These are phyloP conservation scores for Cydia pomonella DNA, from an alignment of 1,140 invertebrate species.

Conservation along the genomic window DNA sequence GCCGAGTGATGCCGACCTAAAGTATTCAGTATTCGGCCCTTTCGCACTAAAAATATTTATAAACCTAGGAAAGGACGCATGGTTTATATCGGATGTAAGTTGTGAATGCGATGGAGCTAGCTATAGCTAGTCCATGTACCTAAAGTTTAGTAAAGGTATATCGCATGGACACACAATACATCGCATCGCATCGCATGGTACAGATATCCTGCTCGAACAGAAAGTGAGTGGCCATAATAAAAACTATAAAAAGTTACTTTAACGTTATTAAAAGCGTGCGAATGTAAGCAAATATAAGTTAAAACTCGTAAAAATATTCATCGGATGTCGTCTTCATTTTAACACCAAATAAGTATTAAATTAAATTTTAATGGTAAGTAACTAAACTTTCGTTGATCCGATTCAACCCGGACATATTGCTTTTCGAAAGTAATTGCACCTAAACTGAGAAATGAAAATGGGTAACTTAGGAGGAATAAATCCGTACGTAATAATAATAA, in stretches of 20 bases:
- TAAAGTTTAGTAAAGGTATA: too few species aligned
- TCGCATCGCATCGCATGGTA: too few species aligned
- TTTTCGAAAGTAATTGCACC: background rate
- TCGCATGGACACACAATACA: too few species aligned
- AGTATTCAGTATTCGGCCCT: background rate
- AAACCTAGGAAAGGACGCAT: too few species aligned
- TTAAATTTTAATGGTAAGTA: background rate
- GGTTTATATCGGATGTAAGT: too few species aligned
- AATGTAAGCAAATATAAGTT: slow-evolving; percentile 10
- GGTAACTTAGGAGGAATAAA: too few species aligned
- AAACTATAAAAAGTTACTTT: slow-evolving; percentile 15
- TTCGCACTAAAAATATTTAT: background rate
- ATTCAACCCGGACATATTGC: background rate
- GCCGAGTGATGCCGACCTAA: background rate
- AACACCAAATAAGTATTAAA: background rate
- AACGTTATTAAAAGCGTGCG: slow-evolving; percentile 17
- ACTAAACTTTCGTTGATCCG: slow-evolving; percentile 1
- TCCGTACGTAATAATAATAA: too few species aligned
- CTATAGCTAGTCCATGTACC: too few species aligned
- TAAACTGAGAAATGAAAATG: background rate
- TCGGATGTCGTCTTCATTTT: too few species aligned
- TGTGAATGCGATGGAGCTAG: too few species aligned
- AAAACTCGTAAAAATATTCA: background rate
- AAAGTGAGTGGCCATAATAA: slow-evolving; percentile 1
- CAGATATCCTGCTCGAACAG: slow-evolving; percentile 11